Evolutionary conservation across 2,888 invertebrate genomes (phyloP).

Genomic region (Bombyx huttoni): DNA sequence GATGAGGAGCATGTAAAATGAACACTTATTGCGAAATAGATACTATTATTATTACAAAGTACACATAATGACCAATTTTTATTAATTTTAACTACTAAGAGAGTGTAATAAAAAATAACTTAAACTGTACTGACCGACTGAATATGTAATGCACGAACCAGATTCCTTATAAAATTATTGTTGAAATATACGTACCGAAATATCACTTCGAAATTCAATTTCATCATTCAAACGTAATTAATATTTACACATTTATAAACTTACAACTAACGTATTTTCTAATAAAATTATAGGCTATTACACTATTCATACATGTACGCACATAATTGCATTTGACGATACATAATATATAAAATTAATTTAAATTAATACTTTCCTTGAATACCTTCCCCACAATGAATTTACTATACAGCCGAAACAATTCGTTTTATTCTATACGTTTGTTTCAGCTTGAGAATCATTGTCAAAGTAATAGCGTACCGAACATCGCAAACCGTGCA

Average conservation of each 20-base stretch:
- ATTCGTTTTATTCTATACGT: not conserved
- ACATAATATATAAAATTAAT: slow-evolving; percentile 13
- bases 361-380: slow-evolving; percentile 57
- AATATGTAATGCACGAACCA: not conserved
- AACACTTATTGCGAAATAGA: no score
- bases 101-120: not conserved
- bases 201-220: not conserved
- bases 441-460: slow-evolving; percentile 13
- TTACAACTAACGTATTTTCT: not conserved
- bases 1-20: no score
- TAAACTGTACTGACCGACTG: not conserved
- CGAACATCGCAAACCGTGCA: not conserved
- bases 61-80: no score
- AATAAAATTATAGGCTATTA: not conserved
- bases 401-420: not conserved
- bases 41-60: no score
- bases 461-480: slow-evolving; percentile 26
- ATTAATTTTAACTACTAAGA: no score
- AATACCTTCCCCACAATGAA: slow-evolving; percentile 32
- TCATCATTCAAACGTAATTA: not conserved
- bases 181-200: not conserved
- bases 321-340: slow-evolving; percentile 24
- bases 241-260: not conserved
- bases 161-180: not conserved
- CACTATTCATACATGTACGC: slow-evolving; percentile 3